Evolutionary conservation across 1,140 invertebrate species (phyloP).

Genomic region (Sitobion miscanthi): DNA sequence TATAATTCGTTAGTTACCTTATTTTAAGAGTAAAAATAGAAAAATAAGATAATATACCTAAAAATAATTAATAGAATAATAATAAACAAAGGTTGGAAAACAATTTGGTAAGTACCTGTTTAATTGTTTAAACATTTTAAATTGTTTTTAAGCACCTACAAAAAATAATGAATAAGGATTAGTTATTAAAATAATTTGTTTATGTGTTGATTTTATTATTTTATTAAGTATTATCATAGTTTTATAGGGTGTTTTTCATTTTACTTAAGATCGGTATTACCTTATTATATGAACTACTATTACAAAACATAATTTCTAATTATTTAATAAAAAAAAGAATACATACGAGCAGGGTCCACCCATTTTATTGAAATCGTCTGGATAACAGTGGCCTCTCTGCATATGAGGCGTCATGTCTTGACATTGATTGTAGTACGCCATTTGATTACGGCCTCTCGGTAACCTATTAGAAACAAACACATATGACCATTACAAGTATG

Average conservation of each 20-base stretch:
- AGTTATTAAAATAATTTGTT: not conserved
- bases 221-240: not conserved
- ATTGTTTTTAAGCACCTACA: not conserved
- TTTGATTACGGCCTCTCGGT: slow-evolving; percentile 62
- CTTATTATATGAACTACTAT: not conserved
- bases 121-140: not conserved
- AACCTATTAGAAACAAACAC: slow-evolving; percentile 59
- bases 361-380: slow-evolving; percentile 60
- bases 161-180: not conserved
- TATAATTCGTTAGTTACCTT: not conserved
- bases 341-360: slow-evolving; percentile 57
- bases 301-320: not conserved
- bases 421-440: slow-evolving; percentile 61
- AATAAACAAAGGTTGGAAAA: not conserved
- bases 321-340: not conserved
- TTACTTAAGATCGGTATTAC: not conserved
- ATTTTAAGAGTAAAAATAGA: not conserved
- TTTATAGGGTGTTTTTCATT: not conserved
- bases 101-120: not conserved
- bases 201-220: not conserved
- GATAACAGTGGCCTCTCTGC: slow-evolving; percentile 60
- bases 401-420: slow-evolving; percentile 60
- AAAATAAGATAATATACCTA: not conserved
- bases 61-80: not conserved
- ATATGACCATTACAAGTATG: not conserved